Evolutionary conservation across 1,140 invertebrate genomes (phyloP).

Genomic region (Lordiphosa collinella): DNA sequence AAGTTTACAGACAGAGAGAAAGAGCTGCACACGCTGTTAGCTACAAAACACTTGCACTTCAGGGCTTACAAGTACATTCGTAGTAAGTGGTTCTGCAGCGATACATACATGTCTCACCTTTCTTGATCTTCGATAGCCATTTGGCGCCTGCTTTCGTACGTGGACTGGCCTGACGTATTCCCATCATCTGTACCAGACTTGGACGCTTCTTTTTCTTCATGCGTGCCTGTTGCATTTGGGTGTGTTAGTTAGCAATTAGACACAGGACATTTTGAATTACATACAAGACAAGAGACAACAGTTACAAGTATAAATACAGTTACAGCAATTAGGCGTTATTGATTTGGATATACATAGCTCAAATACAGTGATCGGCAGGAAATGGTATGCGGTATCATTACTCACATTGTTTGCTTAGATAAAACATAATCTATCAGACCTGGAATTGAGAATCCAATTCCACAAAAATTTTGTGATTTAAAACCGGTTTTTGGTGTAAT

Average conservation of each 20-base stretch:
- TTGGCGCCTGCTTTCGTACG: conserved; percentile 90
- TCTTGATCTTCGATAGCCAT: conserved; percentile 91
- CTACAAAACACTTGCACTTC: conserved; percentile 59
- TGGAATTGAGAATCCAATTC: too few species aligned
- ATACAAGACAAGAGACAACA: conserved; percentile 60
- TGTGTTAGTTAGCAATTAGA: conserved; percentile 46
- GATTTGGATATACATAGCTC: conserved; percentile 43
- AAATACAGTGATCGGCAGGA: conserved; percentile 24
- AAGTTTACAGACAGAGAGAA: conserved; percentile 13
- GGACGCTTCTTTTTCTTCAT: conserved; percentile 87
- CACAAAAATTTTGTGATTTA: too few species aligned
- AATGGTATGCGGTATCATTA: neutral
- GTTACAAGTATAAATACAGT: conserved; percentile 42
- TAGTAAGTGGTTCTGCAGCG: conserved; percentile 46
- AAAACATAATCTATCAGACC: too few species aligned
- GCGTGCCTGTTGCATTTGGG: conserved; percentile 80
- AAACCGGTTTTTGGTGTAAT: too few species aligned
- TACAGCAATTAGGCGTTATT: conserved; percentile 28
- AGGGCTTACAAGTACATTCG: conserved; percentile 8
- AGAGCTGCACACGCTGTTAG: conserved; percentile 52
- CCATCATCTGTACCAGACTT: conserved; percentile 90
- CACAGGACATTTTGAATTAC: conserved; percentile 46
- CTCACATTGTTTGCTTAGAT: too few species aligned
- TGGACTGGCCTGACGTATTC: conserved; percentile 87
- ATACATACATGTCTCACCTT: conserved; percentile 81